Percentiles rank a stretch among this genome's conserved stretches.
These are phyloP conservation scores for Zaprionus ornatus DNA, from an alignment of 1,140 invertebrate species.

Conservation along the genomic window DNA sequence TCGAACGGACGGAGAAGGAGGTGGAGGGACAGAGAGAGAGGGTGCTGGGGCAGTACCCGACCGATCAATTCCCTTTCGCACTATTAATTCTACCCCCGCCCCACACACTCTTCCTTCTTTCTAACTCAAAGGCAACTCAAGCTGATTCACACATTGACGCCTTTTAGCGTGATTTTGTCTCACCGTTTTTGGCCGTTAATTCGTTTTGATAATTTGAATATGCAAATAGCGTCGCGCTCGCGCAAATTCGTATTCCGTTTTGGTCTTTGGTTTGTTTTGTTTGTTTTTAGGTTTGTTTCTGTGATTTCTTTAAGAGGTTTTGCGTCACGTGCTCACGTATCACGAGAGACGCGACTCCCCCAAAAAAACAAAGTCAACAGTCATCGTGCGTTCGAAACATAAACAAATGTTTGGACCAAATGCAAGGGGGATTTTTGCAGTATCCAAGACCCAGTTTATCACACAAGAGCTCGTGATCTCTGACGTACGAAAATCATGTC, in stretches of 20 bases:
- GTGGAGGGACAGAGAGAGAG: background rate
- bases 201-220: conserved; percentile 61
- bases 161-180: conserved; percentile 44
- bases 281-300: conserved; percentile 34
- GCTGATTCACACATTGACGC: conserved; percentile 64
- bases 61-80: conserved; percentile 46
- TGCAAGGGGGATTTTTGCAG: conserved; percentile 29
- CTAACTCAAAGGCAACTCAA: conserved; percentile 48
- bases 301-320: conserved; percentile 47
- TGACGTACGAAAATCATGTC: background rate
- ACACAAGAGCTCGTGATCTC: background rate
- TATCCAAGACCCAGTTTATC: background rate
- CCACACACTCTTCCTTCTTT: conserved; percentile 26
- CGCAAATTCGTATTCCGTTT: conserved; percentile 15
- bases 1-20: conserved; percentile 31
- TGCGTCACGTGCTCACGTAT: conserved; percentile 66
- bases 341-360: conserved; percentile 19
- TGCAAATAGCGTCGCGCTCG: conserved; percentile 65
- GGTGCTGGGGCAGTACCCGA: background rate
- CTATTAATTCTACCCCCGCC: background rate
- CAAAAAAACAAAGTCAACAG: conserved; percentile 24
- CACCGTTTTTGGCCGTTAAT: conserved; percentile 50
- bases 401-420: conserved; percentile 31
- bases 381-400: conserved; percentile 15
- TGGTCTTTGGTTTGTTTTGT: conserved; percentile 19